Evolutionary conservation across 2,888 invertebrate genomes (phyloP), one percentile per base, ranked within the genome.

Genomic region (Orthosia gracilis): DNA sequence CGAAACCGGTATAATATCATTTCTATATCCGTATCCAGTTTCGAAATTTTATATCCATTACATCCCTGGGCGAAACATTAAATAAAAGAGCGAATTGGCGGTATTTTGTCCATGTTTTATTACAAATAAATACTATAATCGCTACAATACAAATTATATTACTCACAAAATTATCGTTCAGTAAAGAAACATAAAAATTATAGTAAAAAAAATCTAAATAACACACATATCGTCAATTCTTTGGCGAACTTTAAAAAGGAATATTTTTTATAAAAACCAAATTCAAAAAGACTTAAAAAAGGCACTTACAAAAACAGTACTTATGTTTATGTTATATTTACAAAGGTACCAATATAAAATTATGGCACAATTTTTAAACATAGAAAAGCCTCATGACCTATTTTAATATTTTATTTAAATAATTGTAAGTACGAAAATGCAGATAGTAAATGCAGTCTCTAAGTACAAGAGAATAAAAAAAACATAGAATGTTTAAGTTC

Each of bases 121-220:
- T 94, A 93, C 90, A 94, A 94, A 94, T 95, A 94, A 95, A 94
- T 95, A 94, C 83, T 79, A 72, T 83, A 83, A 66, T 83, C 90
- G 88, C 93, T 94, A 93, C 87, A 91, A 89, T 93, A 91, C 90
- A 91, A 88, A 89, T 89, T 82, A 88, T 88, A 88, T 91, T 87
- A 89, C 89, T 91, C 91, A 91, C 89, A 91, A 91, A 90, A 86
- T 87, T 85, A 87, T 85, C 82, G 78, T 87, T 85, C 80, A 79
- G 80, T 80, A 78, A 87, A 88, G 70, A 85, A 80, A 86, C 85
- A 85, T 85, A 87, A 87, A 89, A 87, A 83, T 80, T 88, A 86
- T 87, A 89, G 83, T 89, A 87, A 84, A 84, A 84, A n/a, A 84
- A 61, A 80, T 82, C 78, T 83, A 86, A 85, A 83, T 80, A 82